A percentile compares a stretch with the other conserved stretches of the same genome.
phyloP scores from a whole-genome alignment of 2,888 invertebrate species.

The Anticlea derivata region DNA sequence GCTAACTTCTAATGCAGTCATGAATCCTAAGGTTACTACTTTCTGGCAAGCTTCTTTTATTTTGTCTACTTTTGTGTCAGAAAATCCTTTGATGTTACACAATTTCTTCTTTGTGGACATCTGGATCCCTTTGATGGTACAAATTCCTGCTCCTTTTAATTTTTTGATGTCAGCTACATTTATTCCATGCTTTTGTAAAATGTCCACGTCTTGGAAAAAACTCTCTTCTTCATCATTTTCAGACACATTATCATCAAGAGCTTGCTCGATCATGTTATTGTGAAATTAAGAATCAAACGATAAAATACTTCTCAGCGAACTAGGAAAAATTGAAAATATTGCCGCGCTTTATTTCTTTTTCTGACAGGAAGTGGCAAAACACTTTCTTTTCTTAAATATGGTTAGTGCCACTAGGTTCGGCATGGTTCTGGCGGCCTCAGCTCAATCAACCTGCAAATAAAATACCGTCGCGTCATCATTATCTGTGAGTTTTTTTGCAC shows the following conservation, averaged over 20 bases:
- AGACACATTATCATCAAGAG: conserved; percentile 68
- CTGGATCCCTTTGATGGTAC: conserved; percentile 91
- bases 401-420: no score
- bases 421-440: no score
- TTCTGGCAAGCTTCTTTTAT: conserved; percentile 91
- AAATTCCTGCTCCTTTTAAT: conserved; percentile 89
- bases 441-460: no score
- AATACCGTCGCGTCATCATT: no score
- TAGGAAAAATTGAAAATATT: conserved; percentile 3
- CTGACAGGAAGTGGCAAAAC: neutral
- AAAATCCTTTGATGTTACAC: conserved; percentile 89
- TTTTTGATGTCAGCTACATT: conserved; percentile 91
- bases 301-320: no score
- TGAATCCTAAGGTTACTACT: conserved; percentile 85
- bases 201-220: conserved; percentile 90
- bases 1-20: conserved; percentile 89
- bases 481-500: no score
- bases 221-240: conserved; percentile 86
- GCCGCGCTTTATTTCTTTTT: conserved; percentile 16
- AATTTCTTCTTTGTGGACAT: conserved; percentile 91
- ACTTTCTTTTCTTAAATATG: no score
- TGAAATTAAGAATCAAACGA: neutral
- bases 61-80: conserved; percentile 90
- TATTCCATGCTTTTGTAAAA: conserved; percentile 84
- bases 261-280: conserved; percentile 72